Conservation (phyloP, 1,140 invertebrate species). For the Telenomus remus region DNA sequence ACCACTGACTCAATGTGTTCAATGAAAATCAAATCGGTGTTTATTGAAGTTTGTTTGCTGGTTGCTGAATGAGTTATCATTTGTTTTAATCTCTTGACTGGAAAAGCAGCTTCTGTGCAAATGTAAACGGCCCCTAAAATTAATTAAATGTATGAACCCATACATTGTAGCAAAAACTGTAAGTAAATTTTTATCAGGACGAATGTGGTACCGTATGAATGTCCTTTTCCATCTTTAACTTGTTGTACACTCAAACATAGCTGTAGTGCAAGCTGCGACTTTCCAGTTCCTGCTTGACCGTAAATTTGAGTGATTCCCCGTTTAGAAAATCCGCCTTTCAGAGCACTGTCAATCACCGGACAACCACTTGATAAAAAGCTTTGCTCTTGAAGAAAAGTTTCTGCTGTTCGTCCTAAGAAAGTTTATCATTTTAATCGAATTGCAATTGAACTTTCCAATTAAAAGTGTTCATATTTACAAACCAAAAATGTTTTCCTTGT, state of each 20-base stretch:
- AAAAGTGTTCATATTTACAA: too few species aligned
- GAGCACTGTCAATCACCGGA: slow-evolving; percentile 76
- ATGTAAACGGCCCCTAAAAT: slow-evolving; percentile 82
- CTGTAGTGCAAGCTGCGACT: slow-evolving; percentile 90
- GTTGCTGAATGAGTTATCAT: slow-evolving; percentile 67
- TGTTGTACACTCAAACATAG: slow-evolving; percentile 79
- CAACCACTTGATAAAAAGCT: slow-evolving; percentile 79
- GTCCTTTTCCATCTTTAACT: slow-evolving; percentile 69
- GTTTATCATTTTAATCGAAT: background rate
- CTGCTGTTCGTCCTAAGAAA: slow-evolving; percentile 22
- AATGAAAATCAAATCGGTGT: slow-evolving; percentile 77
- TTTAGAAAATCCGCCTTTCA: slow-evolving; percentile 83
- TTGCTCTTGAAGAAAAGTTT: slow-evolving; percentile 38
- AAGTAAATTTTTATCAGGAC: background rate
- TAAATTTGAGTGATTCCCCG: slow-evolving; percentile 88
- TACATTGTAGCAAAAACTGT: slow-evolving; percentile 1
- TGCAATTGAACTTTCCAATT: too few species aligned
- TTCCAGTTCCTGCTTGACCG: slow-evolving; percentile 88
- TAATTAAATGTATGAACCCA: too few species aligned
- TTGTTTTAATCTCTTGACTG: slow-evolving; percentile 80
- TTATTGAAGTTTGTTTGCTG: slow-evolving; percentile 63
- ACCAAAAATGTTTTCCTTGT: too few species aligned
- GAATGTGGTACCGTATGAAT: slow-evolving; percentile 76
- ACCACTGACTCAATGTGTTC: slow-evolving; percentile 74
- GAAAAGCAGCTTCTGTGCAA: slow-evolving; percentile 85